Conservation (phyloP, 2,888 invertebrate genomes). For the Scrobipalpa costella region DNA sequence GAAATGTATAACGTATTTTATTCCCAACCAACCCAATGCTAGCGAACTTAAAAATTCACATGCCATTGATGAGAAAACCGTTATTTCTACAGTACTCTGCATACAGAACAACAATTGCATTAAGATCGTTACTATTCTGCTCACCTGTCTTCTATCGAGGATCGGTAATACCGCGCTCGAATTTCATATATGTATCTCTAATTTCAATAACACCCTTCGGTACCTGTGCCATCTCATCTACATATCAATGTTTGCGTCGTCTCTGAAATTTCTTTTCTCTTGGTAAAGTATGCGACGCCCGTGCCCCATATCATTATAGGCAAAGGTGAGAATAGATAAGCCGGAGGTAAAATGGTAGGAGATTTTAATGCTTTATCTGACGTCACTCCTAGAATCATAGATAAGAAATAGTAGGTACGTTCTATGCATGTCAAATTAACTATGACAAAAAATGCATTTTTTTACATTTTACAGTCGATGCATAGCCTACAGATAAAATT, state of each 20-base stretch:
- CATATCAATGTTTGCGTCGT: constrained; percentile 77
- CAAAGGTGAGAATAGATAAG: constrained; percentile 33
- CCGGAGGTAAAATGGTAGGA: not conserved
- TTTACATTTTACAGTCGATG: no score
- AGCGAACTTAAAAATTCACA: constrained; percentile 16
- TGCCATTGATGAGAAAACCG: constrained; percentile 21
- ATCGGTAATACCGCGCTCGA: constrained; percentile 62
- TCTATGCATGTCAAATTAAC: no score
- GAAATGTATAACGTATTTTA: not conserved
- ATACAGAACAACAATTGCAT: constrained; percentile 24
- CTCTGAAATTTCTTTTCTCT: constrained; percentile 75
- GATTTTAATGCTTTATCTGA: constrained; percentile 15
- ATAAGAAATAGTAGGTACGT: no score
- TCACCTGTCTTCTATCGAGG: constrained; percentile 49
- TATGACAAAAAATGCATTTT: no score
- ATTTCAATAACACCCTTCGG: constrained; percentile 77
- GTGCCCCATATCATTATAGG: constrained; percentile 77
- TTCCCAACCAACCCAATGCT: not conserved
- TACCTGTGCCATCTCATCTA: constrained; percentile 77
- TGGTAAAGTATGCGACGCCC: constrained; percentile 75
- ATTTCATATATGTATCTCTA: constrained; percentile 74
- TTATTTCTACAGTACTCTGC: constrained; percentile 27
- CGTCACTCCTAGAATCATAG: no score
- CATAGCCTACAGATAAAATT: no score
- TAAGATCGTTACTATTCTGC: constrained; percentile 24